A percentile compares a stretch with the other conserved stretches of the same genome.
These are phyloP conservation scores for Enteromius paludinosus DNA, from an alignment of 2,797 vertebrate species.

Conservation along the genomic window DNA sequence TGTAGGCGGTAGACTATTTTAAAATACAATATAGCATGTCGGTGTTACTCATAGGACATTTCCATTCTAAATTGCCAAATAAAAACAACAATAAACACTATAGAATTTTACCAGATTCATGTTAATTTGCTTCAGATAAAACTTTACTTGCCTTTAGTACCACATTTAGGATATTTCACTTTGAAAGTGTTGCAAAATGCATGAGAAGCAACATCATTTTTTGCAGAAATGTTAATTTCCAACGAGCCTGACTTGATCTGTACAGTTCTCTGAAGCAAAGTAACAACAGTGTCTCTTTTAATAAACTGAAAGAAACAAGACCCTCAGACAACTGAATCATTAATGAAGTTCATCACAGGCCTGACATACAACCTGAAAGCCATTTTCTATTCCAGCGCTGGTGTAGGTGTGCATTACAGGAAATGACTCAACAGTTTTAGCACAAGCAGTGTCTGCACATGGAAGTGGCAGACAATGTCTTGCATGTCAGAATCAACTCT, in stretches of 20 bases:
- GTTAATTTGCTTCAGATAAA: background rate
- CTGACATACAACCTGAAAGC: conserved; percentile 1
- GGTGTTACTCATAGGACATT: background rate
- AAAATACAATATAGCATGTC: background rate
- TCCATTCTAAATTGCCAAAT: background rate
- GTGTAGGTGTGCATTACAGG: background rate
- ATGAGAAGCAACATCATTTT: background rate
- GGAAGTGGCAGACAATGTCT: background rate
- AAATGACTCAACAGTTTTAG: background rate
- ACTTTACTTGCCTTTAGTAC: background rate
- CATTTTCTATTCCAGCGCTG: background rate
- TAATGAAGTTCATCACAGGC: conserved; percentile 16
- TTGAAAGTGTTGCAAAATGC: background rate
- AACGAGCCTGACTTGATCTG: background rate
- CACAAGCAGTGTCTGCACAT: background rate
- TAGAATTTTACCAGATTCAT: background rate
- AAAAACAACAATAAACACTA: background rate
- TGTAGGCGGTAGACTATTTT: background rate
- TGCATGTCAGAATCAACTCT: background rate
- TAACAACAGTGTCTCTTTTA: background rate
- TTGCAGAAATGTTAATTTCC: background rate
- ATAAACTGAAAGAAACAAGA: background rate
- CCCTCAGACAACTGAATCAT: background rate
- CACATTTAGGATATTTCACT: background rate
- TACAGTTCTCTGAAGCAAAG: conserved; percentile 5